A percentile compares a stretch with the other conserved stretches of the same genome.
These are phyloP conservation scores for Ephydatia muelleri DNA, from an alignment of 37 sponge, comb jelly and placozoan species.

Conservation along the genomic window DNA sequence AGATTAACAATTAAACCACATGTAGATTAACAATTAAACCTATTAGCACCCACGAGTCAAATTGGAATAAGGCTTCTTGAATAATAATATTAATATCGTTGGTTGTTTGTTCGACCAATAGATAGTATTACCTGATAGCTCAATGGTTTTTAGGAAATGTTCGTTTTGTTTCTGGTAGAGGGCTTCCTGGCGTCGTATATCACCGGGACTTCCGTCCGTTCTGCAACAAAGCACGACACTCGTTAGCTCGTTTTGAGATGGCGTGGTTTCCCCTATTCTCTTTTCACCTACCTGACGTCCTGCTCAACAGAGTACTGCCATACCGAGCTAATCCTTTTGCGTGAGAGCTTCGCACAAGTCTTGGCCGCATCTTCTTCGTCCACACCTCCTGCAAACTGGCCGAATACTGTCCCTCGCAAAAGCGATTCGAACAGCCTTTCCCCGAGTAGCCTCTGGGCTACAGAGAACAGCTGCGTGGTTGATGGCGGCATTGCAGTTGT, in stretches of 20 bases:
- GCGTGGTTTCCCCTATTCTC: neutral
- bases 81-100: too few species aligned
- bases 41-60: too few species aligned
- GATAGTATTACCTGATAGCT: conserved; percentile 2
- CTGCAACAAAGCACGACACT: neutral
- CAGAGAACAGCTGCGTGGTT: conserved; percentile 23
- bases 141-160: conserved; percentile 18
- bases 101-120: too few species aligned
- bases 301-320: conserved; percentile 55
- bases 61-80: too few species aligned
- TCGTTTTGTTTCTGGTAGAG: conserved; percentile 2
- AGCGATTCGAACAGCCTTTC: conserved; percentile 24
- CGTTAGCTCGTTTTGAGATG: too few species aligned
- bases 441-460: conserved; percentile 48
- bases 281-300: conserved; percentile 38
- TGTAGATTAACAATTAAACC: too few species aligned
- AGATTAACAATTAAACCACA: too few species aligned
- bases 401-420: conserved; percentile 45
- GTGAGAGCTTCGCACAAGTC: conserved; percentile 16
- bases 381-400: conserved; percentile 74
- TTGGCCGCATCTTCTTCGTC: conserved; percentile 8
- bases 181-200: conserved; percentile 16
- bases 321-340: conserved; percentile 24
- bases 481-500: neutral
- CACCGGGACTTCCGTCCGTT: neutral